Evolutionary conservation across 2,888 invertebrate species (phyloP).

Genomic region (Automeris io): DNA sequence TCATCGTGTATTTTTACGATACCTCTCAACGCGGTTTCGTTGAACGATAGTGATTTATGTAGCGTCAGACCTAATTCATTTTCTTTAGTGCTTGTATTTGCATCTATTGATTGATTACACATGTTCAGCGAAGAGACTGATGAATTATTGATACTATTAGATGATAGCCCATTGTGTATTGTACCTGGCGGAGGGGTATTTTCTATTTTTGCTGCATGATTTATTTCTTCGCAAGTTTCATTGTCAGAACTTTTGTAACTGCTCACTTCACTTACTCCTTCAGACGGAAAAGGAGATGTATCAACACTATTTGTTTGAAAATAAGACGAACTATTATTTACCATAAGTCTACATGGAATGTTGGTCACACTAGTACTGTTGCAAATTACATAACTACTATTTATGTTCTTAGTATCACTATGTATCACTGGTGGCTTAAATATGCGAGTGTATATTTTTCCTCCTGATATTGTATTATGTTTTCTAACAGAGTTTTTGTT

Average conservation of each 20-base stretch:
- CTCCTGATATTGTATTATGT: constrained; percentile 63
- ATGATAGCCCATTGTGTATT: constrained; percentile 24
- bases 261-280: constrained; percentile 60
- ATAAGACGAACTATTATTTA: constrained; percentile 46
- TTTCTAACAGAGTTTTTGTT: constrained; percentile 50
- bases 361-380: constrained; percentile 47
- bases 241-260: constrained; percentile 74
- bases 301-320: constrained; percentile 51
- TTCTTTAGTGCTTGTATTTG: constrained; percentile 33
- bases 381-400: constrained; percentile 39
- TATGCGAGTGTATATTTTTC: constrained; percentile 61
- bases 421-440: constrained; percentile 36
- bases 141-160: constrained; percentile 29
- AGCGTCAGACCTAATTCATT: constrained; percentile 36
- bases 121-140: constrained; percentile 38
- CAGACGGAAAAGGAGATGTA: constrained; percentile 54
- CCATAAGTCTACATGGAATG: constrained; percentile 63
- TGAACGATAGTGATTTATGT: constrained; percentile 65
- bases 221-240: constrained; percentile 51
- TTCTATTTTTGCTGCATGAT: constrained; percentile 27
- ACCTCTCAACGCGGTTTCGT: constrained; percentile 38
- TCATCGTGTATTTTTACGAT: constrained; percentile 28
- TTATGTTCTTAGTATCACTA: constrained; percentile 26
- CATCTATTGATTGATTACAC: constrained; percentile 29
- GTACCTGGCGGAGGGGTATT: constrained; percentile 19